Percentiles rank a stretch among this genome's conserved stretches.
Evolutionary conservation across 2,797 vertebrate genomes (phyloP).

Genomic region (Delichon dasypus): DNA sequence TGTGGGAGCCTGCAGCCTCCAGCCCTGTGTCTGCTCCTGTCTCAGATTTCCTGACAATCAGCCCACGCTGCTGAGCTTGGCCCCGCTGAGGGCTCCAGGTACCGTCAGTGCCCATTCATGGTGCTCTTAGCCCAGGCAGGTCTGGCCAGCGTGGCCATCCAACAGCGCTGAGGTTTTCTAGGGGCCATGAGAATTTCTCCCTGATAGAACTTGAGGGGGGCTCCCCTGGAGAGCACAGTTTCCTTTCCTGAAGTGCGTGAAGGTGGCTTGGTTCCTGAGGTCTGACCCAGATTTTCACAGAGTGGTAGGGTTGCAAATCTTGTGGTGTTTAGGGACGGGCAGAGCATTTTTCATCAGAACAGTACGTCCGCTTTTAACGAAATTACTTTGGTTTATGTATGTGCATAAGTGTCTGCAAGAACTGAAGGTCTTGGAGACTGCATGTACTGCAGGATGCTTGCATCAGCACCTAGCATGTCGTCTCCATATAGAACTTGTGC

Average conservation of each 20-base stretch:
- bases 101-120: neutral
- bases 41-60: neutral
- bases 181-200: neutral
- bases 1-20: rapidly evolving
- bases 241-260: neutral
- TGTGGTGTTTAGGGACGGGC: neutral
- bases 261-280: neutral
- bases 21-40: neutral
- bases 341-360: neutral
- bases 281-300: neutral
- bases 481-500: neutral
- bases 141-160: neutral
- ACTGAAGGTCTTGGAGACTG: neutral
- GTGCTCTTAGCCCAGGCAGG: neutral
- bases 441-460: neutral
- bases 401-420: neutral
- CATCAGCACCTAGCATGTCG: neutral
- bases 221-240: neutral
- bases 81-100: neutral
- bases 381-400: neutral
- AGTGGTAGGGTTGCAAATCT: neutral
- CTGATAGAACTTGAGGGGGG: neutral
- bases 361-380: slow-evolving; percentile 4
- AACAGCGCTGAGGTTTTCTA: neutral
- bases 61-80: neutral